A percentile compares a stretch with the other conserved stretches of the same genome.
phyloP scores from a whole-genome alignment of 2,888 invertebrate genomes.

The Drosophila niveifrons region DNA sequence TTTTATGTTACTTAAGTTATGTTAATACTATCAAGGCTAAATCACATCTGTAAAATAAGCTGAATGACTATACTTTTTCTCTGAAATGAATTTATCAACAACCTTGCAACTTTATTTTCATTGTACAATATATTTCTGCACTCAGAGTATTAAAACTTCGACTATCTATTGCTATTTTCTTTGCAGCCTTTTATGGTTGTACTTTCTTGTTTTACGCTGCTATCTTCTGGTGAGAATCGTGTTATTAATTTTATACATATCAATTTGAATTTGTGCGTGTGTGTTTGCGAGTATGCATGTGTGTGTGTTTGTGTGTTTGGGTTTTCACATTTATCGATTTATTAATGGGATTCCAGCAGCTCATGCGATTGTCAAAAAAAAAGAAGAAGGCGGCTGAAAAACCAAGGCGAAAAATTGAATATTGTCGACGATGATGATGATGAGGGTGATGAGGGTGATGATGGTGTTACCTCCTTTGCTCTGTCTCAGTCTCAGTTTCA shows the following conservation, averaged over 20 bases:
- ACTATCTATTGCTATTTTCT: neutral
- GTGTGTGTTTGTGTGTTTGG: constrained; percentile 20
- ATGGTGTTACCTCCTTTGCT: constrained; percentile 7
- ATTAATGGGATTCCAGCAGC: constrained; percentile 22
- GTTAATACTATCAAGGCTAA: too few species aligned
- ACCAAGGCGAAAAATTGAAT: constrained; percentile 1
- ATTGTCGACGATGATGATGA: neutral
- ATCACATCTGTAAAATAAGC: too few species aligned
- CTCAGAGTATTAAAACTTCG: neutral
- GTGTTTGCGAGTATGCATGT: too few species aligned
- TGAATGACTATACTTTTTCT: too few species aligned
- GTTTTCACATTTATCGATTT: constrained; percentile 16
- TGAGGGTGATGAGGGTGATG: neutral
- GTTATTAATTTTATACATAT: constrained; percentile 47
- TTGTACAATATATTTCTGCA: too few species aligned
- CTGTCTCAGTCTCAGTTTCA: constrained; percentile 10
- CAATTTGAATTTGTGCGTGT: constrained; percentile 45
- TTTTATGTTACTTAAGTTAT: too few species aligned
- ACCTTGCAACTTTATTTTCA: too few species aligned
- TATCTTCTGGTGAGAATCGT: constrained; percentile 12
- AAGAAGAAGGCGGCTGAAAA: neutral
- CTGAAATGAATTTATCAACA: too few species aligned
- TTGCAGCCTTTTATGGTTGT: neutral
- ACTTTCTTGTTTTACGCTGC: neutral
- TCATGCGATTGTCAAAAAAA: constrained; percentile 11